Evolutionary conservation across 35 echinoderm and acorn worm genomes (phyloP).

Genomic region (Heliocidaris tuberculata): DNA sequence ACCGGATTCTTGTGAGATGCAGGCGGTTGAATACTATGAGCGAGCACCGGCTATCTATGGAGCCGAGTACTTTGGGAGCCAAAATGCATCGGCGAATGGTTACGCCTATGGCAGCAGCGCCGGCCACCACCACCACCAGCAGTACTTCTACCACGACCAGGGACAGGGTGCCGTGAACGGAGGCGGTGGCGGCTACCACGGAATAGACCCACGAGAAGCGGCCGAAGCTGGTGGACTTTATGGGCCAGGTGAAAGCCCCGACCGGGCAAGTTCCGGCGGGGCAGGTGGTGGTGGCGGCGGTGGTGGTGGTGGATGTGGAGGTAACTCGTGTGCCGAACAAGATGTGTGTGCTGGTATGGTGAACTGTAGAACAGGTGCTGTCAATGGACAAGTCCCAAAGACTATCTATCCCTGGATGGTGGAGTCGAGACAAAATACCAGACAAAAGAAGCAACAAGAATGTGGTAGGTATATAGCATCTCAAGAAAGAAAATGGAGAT

Average conservation of each 20-base stretch:
- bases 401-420: constrained; percentile 50
- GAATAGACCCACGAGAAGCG: constrained; percentile 33
- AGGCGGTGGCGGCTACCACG: constrained; percentile 24
- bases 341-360: constrained; percentile 32
- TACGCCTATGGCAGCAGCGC: constrained; percentile 43
- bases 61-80: constrained; percentile 41
- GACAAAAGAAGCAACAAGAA: constrained; percentile 47
- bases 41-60: constrained; percentile 41
- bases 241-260: constrained; percentile 21
- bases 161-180: constrained; percentile 10
- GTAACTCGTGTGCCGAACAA: constrained; percentile 31
- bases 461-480: constrained; percentile 44
- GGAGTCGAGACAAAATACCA: constrained; percentile 41
- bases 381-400: constrained; percentile 41
- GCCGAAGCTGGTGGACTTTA: constrained; percentile 39
- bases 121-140: constrained; percentile 40
- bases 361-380: constrained; percentile 49
- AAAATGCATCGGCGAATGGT: constrained; percentile 34
- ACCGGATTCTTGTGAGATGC: constrained; percentile 35
- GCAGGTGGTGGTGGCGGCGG: constrained; percentile 32
- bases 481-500: background rate
- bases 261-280: constrained; percentile 36
- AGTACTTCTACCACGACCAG: constrained; percentile 37
- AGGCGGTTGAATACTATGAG: constrained; percentile 43
- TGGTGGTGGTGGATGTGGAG: constrained; percentile 16